Evolutionary conservation across 2,888 invertebrate genomes (phyloP).

Genomic region (Amphipyra tragopoginis): DNA sequence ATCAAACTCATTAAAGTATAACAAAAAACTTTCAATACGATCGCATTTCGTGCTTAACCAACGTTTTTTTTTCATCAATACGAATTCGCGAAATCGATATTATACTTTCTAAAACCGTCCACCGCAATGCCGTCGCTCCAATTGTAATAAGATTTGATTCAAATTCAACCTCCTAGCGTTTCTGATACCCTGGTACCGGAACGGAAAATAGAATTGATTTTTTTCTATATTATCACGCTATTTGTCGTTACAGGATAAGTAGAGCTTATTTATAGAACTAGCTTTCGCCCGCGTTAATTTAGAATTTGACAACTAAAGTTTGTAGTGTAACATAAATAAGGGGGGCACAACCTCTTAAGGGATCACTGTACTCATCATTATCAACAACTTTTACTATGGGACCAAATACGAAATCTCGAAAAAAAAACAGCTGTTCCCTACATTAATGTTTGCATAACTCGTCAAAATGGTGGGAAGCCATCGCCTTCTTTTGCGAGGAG

Average conservation of each 20-base stretch:
- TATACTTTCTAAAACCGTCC: constrained; percentile 56
- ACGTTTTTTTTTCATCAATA: constrained; percentile 43
- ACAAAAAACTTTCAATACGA: constrained; percentile 21
- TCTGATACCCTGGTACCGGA: constrained; percentile 33
- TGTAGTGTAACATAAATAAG: too few species aligned
- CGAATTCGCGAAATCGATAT: constrained; percentile 52
- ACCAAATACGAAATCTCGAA: too few species aligned
- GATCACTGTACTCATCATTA: too few species aligned
- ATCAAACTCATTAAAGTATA: constrained; percentile 11
- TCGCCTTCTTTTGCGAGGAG: too few species aligned
- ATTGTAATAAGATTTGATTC: constrained; percentile 33
- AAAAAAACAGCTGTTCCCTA: too few species aligned
- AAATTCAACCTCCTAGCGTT: constrained; percentile 31
- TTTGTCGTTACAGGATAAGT: not conserved
- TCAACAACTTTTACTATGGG: too few species aligned
- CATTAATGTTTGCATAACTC: too few species aligned
- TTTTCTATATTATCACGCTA: constrained; percentile 14
- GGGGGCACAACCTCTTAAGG: too few species aligned
- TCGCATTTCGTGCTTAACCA: constrained; percentile 41
- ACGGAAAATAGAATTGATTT: constrained; percentile 4
- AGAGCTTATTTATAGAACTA: not conserved
- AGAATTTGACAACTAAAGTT: too few species aligned
- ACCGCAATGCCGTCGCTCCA: constrained; percentile 20
- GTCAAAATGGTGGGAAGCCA: too few species aligned
- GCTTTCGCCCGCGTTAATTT: too few species aligned